Conservation (phyloP, 2,113 vertebrate genomes). For the Spheniscus mendiculus region DNA sequence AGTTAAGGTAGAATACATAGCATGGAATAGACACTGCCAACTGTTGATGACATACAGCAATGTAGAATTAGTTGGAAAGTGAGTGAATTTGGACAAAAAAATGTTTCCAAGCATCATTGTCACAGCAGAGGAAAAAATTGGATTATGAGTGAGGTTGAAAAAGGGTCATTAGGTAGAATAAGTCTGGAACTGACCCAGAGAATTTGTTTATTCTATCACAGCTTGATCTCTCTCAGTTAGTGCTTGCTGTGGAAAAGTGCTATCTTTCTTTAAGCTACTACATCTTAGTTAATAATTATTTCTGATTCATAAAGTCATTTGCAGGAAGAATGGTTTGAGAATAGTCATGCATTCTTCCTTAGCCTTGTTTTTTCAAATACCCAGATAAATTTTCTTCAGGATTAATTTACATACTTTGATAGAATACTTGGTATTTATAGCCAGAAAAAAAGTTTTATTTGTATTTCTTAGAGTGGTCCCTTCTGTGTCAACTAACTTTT, state of each 20-base stretch:
- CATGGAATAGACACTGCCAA: not conserved
- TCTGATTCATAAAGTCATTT: not conserved
- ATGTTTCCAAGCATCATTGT: not conserved
- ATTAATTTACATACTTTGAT: not conserved
- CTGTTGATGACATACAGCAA: not conserved
- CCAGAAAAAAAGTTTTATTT: not conserved
- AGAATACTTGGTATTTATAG: not conserved
- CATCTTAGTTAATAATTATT: not conserved
- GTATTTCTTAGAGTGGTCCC: not conserved
- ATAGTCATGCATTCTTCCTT: not conserved
- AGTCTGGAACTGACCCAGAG: not conserved
- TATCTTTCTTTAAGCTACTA: not conserved
- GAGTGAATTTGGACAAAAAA: not conserved
- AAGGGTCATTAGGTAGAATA: not conserved
- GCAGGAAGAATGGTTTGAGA: not conserved
- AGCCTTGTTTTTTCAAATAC: not conserved
- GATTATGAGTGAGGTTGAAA: not conserved
- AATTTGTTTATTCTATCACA: not conserved
- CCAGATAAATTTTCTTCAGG: not conserved
- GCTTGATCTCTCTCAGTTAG: not conserved
- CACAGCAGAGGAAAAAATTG: not conserved
- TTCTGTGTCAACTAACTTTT: not conserved
- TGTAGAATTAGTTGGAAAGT: not conserved
- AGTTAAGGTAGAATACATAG: not conserved
- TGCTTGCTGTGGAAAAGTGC: not conserved